A percentile compares a stretch with the other conserved stretches of the same genome.
Conservation (phyloP, 2,888 invertebrate genomes). For the Octonoba sinensis region DNA sequence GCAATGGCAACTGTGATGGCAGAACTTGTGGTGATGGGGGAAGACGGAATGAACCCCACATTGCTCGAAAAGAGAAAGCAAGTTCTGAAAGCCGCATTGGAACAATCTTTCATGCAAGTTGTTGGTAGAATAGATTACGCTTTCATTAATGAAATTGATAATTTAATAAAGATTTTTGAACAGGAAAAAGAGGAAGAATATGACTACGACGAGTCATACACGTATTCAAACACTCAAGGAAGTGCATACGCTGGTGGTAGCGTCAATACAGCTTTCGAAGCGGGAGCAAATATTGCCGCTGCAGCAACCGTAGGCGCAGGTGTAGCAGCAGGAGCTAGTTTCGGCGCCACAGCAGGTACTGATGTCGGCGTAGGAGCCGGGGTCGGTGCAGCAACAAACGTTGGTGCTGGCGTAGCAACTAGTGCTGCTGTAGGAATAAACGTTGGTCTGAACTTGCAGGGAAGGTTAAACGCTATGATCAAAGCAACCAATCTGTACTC, state of each 20-base stretch:
- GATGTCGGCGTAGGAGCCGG: neutral
- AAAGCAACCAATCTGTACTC: neutral
- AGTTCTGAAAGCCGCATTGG: neutral
- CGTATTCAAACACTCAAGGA: too few relatives aligned
- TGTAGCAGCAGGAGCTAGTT: neutral
- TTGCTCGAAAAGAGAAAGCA: neutral
- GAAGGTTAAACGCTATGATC: too few relatives aligned
- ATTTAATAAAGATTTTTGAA: neutral
- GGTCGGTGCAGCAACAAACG: neutral
- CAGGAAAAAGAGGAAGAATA: neutral
- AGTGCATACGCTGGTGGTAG: too few relatives aligned
- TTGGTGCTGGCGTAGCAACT: neutral
- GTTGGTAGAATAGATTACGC: neutral
- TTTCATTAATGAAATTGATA: conserved; percentile 2
- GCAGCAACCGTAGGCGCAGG: neutral
- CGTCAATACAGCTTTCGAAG: neutral
- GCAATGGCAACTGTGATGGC: conserved; percentile 15
- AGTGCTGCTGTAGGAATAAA: neutral
- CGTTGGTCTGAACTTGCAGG: neutral
- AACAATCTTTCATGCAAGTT: neutral
- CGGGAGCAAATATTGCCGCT: neutral
- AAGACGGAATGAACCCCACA: neutral
- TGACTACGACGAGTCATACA: neutral
- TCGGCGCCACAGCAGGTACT: neutral
- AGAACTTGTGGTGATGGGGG: neutral